Conservation (phyloP, 2,888 invertebrate species). For the Alcis repandata region DNA sequence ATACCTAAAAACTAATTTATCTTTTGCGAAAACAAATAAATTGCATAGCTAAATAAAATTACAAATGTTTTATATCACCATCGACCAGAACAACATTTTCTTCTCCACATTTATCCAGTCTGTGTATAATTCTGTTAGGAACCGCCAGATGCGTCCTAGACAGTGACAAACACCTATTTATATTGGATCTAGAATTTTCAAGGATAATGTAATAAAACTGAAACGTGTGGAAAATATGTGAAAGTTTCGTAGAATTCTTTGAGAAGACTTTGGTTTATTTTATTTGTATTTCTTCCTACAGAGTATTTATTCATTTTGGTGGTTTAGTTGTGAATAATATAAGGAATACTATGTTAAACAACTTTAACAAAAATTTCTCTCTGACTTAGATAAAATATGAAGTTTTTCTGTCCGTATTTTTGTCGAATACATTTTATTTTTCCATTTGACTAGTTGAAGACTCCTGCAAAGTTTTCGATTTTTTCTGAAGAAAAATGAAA, state of each 20-base stretch:
- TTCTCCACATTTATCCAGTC: constrained; percentile 19
- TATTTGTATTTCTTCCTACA: no score
- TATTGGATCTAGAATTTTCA: constrained; percentile 20
- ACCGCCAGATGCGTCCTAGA: constrained; percentile 21
- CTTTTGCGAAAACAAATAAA: background rate
- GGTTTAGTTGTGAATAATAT: no score
- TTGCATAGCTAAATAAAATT: background rate
- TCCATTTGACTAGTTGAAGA: no score
- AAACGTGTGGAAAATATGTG: constrained; percentile 12
- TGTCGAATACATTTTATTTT: no score
- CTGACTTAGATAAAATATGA: no score
- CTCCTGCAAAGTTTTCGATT: no score
- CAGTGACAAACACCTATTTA: constrained; percentile 27
- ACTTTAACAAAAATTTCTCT: no score
- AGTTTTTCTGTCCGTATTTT: no score
- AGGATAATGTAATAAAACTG: constrained; percentile 13
- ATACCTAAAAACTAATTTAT: background rate
- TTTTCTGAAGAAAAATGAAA: no score
- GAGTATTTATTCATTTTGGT: no score
- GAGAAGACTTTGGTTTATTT: background rate
- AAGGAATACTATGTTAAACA: no score
- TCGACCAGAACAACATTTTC: constrained; percentile 1
- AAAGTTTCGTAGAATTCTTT: background rate
- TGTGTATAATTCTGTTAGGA: constrained; percentile 20
- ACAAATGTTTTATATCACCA: background rate